phyloP scores from a whole-genome alignment of 2,888 invertebrate species.

The Hecatera dysodea region DNA sequence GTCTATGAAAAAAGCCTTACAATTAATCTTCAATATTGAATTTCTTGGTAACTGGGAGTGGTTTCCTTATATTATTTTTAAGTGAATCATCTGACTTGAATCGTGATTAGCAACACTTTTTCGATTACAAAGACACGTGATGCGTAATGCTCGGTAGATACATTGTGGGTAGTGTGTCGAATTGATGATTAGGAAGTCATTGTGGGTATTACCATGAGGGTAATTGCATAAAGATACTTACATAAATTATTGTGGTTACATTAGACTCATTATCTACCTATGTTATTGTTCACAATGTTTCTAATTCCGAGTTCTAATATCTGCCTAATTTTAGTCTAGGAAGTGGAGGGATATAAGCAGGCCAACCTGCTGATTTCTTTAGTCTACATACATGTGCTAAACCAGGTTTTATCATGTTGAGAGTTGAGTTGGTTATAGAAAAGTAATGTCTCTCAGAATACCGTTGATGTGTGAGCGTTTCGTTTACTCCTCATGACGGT shows the following conservation, averaged over 20 bases:
- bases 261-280: background rate
- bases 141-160: conserved; percentile 14
- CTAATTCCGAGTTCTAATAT: background rate
- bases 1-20: background rate
- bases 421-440: background rate
- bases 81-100: conserved; percentile 40
- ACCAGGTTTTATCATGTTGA: background rate
- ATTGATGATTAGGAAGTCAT: conserved; percentile 43
- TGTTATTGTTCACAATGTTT: background rate
- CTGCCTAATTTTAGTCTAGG: no score
- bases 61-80: conserved; percentile 15
- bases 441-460: background rate
- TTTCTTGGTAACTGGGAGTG: conserved; percentile 12
- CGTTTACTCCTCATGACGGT: no score
- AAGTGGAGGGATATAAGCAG: no score
- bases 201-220: conserved; percentile 41
- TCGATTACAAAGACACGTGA: conserved; percentile 30
- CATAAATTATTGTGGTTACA: background rate
- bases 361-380: no score
- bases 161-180: conserved; percentile 28
- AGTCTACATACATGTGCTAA: no score
- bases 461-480: background rate
- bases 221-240: conserved; percentile 20
- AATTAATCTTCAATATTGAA: background rate
- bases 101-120: conserved; percentile 27